Percentiles rank a stretch among this genome's conserved stretches.
These are phyloP conservation scores for Agrilus cyanescens DNA, from an alignment of 2,888 invertebrate species.

Conservation along the genomic window DNA sequence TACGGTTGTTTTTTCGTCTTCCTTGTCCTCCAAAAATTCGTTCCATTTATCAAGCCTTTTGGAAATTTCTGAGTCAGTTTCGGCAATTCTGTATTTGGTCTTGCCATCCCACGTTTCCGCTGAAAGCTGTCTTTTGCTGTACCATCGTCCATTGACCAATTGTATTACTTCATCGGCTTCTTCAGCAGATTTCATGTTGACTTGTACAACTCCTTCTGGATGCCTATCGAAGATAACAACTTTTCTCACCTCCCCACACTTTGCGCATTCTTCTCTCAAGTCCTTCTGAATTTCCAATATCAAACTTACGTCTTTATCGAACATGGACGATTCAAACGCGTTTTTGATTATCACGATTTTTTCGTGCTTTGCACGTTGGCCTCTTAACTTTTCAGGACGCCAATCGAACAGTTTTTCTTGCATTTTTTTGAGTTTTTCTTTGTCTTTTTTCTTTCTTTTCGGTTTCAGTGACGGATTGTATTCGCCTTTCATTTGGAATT, in stretches of 20 bases:
- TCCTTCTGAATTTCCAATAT: conserved; percentile 88
- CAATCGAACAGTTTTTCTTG: conserved; percentile 94
- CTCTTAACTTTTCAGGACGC: conserved; percentile 84
- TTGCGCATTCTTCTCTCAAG: conserved; percentile 75
- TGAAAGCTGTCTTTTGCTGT: conserved; percentile 71
- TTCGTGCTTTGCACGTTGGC: conserved; percentile 80
- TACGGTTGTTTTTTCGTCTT: conserved; percentile 7
- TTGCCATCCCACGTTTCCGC: conserved; percentile 94
- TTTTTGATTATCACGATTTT: conserved; percentile 87
- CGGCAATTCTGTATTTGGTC: conserved; percentile 73
- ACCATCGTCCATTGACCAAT: conserved; percentile 81
- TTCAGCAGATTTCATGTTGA: conserved; percentile 81
- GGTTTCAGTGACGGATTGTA: conserved; percentile 90
- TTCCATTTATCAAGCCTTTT: conserved; percentile 81
- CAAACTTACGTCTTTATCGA: conserved; percentile 79
- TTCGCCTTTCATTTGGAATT: conserved; percentile 86
- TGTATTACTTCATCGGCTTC: conserved; percentile 84
- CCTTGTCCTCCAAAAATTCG: conserved; percentile 59
- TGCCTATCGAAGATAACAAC: conserved; percentile 85
- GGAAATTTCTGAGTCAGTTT: conserved; percentile 78
- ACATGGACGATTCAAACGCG: conserved; percentile 78
- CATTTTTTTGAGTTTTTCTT: conserved; percentile 82
- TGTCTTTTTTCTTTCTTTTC: conserved; percentile 78
- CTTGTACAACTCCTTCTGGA: conserved; percentile 87
- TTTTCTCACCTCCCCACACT: conserved; percentile 86